Base-by-base conservation (phyloP, 2,797 vertebrate species). In the Hippocampus kuda region DNA sequence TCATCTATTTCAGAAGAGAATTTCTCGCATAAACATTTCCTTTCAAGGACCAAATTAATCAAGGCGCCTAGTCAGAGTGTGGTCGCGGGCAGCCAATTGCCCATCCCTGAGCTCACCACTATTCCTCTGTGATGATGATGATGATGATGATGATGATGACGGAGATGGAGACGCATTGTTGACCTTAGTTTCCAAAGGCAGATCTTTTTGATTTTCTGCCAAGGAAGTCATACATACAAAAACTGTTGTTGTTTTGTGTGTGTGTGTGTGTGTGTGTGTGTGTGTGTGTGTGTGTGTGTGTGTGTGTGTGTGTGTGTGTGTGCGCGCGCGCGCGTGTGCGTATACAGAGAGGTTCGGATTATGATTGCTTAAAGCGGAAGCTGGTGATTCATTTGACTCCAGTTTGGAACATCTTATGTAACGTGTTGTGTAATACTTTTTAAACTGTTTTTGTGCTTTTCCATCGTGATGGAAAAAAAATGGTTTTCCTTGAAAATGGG, bases 371-470 rank as follows among this genome's bases (percentile, higher is more conserved):
- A 72, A 75, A 79, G 77, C 77, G 78, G 83, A 77, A 76, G 77
- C 81, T 81, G 59, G 74, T 88, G 87, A 89, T 78, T 87, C 86
- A 87, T 86, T 80, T 67, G 73, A 79, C 77, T 79, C 72, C 82
- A 72, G 75, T 85, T 81, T 79, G 65, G 70, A 72, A 72, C 79
- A 79, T 87, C 82, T 91, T 91, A 89, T 86, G 80, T 78, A 91
- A 91, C 86, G 71, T 70, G 81, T 89, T 89, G 88, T 88, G 84
- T 91, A 91, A 92, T 90, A 83, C 77, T 84, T 86, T 89, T 88
- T 88, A 89, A 88, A 89, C 85, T 86, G 85, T 74, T 48, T 65
- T 27, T 13, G 16, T 11, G 26, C 6, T 3, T 65, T 64, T 48
- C 2, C 42, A 46, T 24, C 0, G 34, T 24, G 49, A 53, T 53